phyloP scores from a whole-genome alignment of 2,797 vertebrate genomes.

The Myripristis jacobus region DNA sequence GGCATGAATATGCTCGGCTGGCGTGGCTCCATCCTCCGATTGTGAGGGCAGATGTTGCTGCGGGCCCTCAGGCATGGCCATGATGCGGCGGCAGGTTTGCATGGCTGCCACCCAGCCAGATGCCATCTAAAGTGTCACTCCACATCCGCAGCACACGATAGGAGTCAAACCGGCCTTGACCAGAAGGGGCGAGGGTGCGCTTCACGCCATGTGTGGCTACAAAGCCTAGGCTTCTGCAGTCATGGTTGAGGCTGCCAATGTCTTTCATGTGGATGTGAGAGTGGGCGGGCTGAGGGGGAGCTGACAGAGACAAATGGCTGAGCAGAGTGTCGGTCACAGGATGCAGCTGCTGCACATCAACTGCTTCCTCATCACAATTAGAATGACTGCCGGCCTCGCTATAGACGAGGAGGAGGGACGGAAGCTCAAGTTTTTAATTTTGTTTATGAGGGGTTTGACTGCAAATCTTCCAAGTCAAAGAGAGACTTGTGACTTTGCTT shows the following conservation, averaged over 20 bases:
- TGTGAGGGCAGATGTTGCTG: slow-evolving; percentile 85
- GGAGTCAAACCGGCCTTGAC: slow-evolving; percentile 71
- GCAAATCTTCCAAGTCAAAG: slow-evolving; percentile 22
- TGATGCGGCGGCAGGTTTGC: slow-evolving; percentile 51
- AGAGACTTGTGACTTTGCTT: slow-evolving; percentile 8
- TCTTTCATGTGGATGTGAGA: slow-evolving; percentile 68
- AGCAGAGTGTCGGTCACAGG: slow-evolving; percentile 76
- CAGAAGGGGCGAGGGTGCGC: slow-evolving; percentile 54
- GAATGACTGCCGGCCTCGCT: slow-evolving; percentile 69
- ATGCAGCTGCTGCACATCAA: slow-evolving; percentile 84
- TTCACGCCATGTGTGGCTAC: slow-evolving; percentile 55
- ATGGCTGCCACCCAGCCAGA: slow-evolving; percentile 68
- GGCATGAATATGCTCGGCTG: slow-evolving; percentile 75
- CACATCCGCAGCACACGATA: slow-evolving; percentile 45
- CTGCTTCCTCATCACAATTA: slow-evolving; percentile 81
- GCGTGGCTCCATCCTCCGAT: slow-evolving; percentile 73
- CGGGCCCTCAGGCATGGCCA: slow-evolving; percentile 60
- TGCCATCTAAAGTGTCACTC: slow-evolving; percentile 75
- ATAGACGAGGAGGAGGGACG: slow-evolving; percentile 39
- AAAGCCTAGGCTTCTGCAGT: slow-evolving; percentile 58
- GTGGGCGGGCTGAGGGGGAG: slow-evolving; percentile 62
- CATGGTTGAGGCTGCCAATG: slow-evolving; percentile 65
- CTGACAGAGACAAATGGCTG: slow-evolving; percentile 82
- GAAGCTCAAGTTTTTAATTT: slow-evolving; percentile 52
- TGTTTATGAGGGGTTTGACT: slow-evolving; percentile 40